Base-by-base conservation (phyloP, 2,113 vertebrate genomes). In the Amphilophus citrinellus region DNA sequence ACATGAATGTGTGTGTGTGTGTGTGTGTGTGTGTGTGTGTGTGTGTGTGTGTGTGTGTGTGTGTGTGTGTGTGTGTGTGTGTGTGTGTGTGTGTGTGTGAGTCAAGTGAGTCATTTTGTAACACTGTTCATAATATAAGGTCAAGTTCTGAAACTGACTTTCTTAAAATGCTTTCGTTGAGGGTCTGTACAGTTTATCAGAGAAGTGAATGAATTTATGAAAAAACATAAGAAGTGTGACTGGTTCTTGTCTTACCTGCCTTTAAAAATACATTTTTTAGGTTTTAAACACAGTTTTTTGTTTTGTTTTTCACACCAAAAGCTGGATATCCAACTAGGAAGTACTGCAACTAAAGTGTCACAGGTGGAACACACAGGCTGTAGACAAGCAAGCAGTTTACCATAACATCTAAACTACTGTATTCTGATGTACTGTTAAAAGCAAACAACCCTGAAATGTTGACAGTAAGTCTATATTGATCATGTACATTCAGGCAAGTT, bases 51-150 rank as follows among this genome's bases (percentile, higher is more conserved):
- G 35, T 7, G 5, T 7, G 35, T 37, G 35, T 37, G 17, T 14
- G 30, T 32, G n/a, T 35, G 35, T 8, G 4, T 8, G 35, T 37
- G 35, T 37, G 17, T 14, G 50, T 18, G 35, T 37, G 35, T 37
- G 35, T 37, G 35, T 8, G 4, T 8, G 35, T 37, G 35, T 37
- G 17, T 14, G 30, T 32, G 22, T 35, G 20, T 61, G 76, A 82
- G 30, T 50, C 76, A 82, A 77, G 68, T 77, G 22, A 79, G 60
- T 82, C 27, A 75, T 78, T 82, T 82, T 85, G 66, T 79, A 35
- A 80, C 82, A 42, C 24, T 44, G 47, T 84, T 50, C 59, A 53
- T 79, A 85, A 24, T 76, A 53, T 76, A 83, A 35, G 68, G 62
- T 77, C 53, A 77, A 79, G 22, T 56, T 87, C 35, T 89, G 24